phyloP scores from a whole-genome alignment of 2,113 vertebrate species.

The Protobothrops flavoviridis region DNA sequence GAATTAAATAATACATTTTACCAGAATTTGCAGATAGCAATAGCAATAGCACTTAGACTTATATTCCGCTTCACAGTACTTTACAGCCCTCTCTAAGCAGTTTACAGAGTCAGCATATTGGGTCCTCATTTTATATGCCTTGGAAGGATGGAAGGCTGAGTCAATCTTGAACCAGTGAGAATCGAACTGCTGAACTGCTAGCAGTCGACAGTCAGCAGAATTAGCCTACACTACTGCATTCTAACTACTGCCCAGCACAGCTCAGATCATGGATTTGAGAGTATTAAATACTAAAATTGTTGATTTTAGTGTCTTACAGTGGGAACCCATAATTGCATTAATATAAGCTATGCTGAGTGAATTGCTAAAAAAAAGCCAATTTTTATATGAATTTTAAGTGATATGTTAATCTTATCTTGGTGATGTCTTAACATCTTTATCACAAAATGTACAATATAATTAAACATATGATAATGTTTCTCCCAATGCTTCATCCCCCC shows the following conservation, averaged over 20 bases:
- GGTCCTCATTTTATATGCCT: no score
- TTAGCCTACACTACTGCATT: no score
- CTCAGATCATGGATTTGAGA: neutral
- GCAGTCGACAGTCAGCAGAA: no score
- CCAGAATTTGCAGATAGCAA: neutral
- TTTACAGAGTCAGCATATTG: no score
- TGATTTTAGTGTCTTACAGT: neutral
- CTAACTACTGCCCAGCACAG: no score
- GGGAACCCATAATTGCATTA: neutral
- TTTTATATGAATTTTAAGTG: neutral
- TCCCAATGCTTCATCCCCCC: neutral
- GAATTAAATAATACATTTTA: neutral
- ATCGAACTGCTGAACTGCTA: no score
- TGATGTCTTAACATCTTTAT: neutral
- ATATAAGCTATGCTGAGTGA: neutral
- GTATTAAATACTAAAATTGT: neutral
- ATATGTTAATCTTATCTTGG: neutral
- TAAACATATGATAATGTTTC: neutral
- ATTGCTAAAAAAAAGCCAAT: neutral
- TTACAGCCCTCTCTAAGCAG: no score
- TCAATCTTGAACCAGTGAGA: no score
- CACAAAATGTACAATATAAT: neutral
- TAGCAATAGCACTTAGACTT: no score
- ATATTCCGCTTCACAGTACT: no score
- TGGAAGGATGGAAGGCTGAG: no score